These are phyloP conservation scores for Laticauda laticaudata DNA, from an alignment of 2,113 vertebrate genomes.

Conservation along the genomic window DNA sequence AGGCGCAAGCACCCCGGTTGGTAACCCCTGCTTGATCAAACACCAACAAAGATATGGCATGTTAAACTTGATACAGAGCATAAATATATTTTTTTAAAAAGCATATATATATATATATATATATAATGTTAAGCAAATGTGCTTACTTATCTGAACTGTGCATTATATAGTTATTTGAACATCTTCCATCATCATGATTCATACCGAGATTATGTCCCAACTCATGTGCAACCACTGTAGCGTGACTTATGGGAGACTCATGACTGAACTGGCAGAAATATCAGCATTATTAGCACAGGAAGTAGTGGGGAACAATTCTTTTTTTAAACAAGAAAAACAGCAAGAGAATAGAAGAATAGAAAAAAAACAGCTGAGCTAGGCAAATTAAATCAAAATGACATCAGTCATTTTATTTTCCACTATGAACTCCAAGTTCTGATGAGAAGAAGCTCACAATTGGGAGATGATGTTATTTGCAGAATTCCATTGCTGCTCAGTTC, in stretches of 20 bases:
- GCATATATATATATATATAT: too few relatives aligned
- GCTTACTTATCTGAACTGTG: slow-evolving; percentile 67
- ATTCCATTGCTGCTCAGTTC: neutral
- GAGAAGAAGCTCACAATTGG: neutral
- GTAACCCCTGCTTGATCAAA: neutral
- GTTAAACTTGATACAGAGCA: neutral
- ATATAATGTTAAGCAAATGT: neutral
- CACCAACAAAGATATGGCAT: neutral
- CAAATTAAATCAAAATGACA: neutral
- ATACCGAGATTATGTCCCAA: slow-evolving; percentile 88
- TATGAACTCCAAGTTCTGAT: neutral
- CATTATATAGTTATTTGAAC: slow-evolving; percentile 79
- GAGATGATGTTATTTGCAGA: neutral
- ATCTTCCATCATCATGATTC: slow-evolving; percentile 72
- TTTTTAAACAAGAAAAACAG: neutral
- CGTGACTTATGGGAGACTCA: slow-evolving; percentile 49
- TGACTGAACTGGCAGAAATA: slow-evolving; percentile 63
- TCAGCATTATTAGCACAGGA: neutral
- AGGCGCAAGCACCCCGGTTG: too few relatives aligned
- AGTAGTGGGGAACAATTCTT: neutral
- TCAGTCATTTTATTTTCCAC: neutral
- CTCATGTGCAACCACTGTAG: slow-evolving; percentile 83
- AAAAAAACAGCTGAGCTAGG: neutral
- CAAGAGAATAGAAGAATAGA: neutral
- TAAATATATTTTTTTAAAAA: neutral